Conservation (phyloP, 2,888 invertebrate species). For the Lasioglossum oenotherae region DNA sequence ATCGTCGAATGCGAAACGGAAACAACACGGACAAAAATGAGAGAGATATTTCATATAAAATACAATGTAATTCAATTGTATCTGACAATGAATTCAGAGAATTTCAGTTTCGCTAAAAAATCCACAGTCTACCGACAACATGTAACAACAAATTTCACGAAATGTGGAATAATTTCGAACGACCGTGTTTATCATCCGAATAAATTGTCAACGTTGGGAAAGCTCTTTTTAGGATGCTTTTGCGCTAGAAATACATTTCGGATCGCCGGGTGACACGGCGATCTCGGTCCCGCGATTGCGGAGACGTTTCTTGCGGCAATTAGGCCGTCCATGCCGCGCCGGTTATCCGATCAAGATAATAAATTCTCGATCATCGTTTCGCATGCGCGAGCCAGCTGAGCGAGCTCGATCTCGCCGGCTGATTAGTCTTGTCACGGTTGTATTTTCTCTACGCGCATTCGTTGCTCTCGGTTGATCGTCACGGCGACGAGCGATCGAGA, state of each 20-base stretch:
- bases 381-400: constrained; percentile 4
- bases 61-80: too few species aligned
- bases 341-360: constrained; percentile 31
- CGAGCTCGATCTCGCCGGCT: constrained; percentile 14
- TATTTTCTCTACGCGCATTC: constrained; percentile 5
- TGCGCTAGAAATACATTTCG: background rate
- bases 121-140: too few species aligned
- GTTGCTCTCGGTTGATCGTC: background rate
- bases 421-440: constrained; percentile 23
- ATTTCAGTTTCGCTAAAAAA: too few species aligned
- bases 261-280: background rate
- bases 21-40: too few species aligned
- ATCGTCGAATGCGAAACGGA: too few species aligned
- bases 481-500: constrained; percentile 9
- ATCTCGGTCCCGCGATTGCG: constrained; percentile 21
- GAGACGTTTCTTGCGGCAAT: constrained; percentile 23
- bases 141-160: too few species aligned
- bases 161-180: background rate
- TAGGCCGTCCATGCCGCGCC: constrained; percentile 1
- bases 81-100: too few species aligned
- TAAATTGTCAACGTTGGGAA: background rate
- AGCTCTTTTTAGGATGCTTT: background rate
- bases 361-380: constrained; percentile 25
- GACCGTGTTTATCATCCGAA: background rate
- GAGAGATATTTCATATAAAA: too few species aligned